Base-by-base conservation (phyloP, 2,113 vertebrate species). In the Perca schrenkii region DNA sequence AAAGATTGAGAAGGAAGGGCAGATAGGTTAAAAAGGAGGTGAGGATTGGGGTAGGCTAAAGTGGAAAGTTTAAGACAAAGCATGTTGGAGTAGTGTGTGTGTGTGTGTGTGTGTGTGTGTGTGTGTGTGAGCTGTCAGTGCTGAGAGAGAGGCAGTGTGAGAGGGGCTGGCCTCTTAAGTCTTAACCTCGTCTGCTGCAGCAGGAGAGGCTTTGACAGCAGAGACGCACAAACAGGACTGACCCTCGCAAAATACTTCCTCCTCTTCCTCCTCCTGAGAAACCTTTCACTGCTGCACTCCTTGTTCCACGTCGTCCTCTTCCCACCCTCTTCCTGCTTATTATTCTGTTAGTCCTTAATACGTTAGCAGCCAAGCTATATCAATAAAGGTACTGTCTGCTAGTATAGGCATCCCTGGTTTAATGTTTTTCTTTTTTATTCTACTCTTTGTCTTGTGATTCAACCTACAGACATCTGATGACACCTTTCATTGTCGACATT, bases 161-260 rank as follows among this genome's bases (percentile, higher is more conserved):
- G 88, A 90, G 79, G 63, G 83, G 65, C 53, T 22, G 82, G 89
- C 89, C 91, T 90, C 86, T 85, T 8, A 79, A 91, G 86, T 81
- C 87, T 92, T 92, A 91, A 92, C 92, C 91, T 93, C 79, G 61
- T 91, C 89, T 89, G 86, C 82, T 88, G 61, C 89, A 79, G 81
- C 60, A 67, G 84, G 70, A 82, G 80, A 91, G 62, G 78, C 87
- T 91, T 85, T 92, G 93, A 94, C 92, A 93, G 91, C 78, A 83
- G 85, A 86, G 73, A 93, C 87, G 83, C 91, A 92, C 90, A 93
- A 93, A 94, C 90, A 93, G 90, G 83, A 88, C 82, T 77, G 84
- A 79, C 82, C 81, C 80, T 81, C 57, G 0, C 53, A 72, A 68
- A 82, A 65, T 57, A 68, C 74, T 66, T 46, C 75, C 79, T 88